Evolutionary conservation across 2,797 vertebrate genomes (phyloP), one percentile per base, ranked within the genome.

Genomic region (Paratrypauchen microcephalus): DNA sequence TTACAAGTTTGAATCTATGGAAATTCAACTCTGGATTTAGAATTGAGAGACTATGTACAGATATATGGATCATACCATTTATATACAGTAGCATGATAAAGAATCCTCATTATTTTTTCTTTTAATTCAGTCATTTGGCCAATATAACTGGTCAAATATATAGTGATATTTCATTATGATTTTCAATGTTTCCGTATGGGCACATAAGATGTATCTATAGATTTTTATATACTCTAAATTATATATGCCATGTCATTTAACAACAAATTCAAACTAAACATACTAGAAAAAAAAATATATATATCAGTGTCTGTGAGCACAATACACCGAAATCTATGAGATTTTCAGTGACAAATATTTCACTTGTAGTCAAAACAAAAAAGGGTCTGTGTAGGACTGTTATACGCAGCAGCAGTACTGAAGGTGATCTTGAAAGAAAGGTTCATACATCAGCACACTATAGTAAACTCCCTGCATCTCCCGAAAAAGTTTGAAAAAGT

Each of bases 341-440:
- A 36, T 36, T 36, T 36, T 36, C 32, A 9, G 2, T 36, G 32
- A 36, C 32, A 36, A 36, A 45, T 45, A 45, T 45, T 45, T 45
- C 41, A 45, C 16, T n/a, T 6, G 4, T 6, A 6, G 6, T 52
- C 48, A 52, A 52, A 52, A 50, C 4, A n/a, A 52, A 52, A 52
- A 52, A n/a, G 18, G n/a, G 48, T 5, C 6, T 19, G 48, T 8
- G 19, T 8, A 52, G 41, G 41, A 13, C 13, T 45, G 41, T 52
- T 52, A 6, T 52, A 19, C 16, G 3, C 48, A n/a, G 18, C 48
- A 52, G 48, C 48, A 52, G 6, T 52, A 52, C 48, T 52, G 16
- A 52, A 52, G 48, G 48, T 52, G 48, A 52, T 52, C 48, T 52
- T 52, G 48, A n/a, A 52, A 52, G 18, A 52, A 52, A 45, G 41